Percentiles rank a stretch among this genome's conserved stretches.
phyloP scores from a whole-genome alignment of 2,797 vertebrate genomes.

The Benthosema pterotum region DNA sequence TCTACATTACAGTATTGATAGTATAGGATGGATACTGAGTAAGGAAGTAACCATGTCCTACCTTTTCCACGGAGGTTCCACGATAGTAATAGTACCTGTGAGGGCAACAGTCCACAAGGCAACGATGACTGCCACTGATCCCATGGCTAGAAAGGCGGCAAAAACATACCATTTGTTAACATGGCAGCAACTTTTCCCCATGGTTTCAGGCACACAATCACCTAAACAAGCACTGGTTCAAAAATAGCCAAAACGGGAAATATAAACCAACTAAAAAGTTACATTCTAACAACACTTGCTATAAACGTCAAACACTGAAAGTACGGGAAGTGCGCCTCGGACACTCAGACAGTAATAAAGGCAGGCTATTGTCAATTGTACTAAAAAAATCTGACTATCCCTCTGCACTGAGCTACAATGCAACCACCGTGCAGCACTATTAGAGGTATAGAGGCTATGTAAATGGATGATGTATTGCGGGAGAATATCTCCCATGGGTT shows the following conservation, averaged over 20 bases:
- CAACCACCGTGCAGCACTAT: too few species aligned
- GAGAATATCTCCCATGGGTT: conserved; percentile 15
- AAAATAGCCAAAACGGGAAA: background rate
- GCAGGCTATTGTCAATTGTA: too few species aligned
- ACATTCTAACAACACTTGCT: background rate
- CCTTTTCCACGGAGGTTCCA: conserved; percentile 73
- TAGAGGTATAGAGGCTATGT: too few species aligned
- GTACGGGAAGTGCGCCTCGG: too few species aligned
- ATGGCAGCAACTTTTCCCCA: conserved; percentile 48
- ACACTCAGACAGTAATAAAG: too few species aligned
- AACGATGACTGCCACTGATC: conserved; percentile 81
- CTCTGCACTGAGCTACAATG: too few species aligned
- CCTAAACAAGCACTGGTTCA: background rate
- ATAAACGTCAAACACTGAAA: background rate
- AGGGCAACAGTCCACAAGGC: conserved; percentile 82
- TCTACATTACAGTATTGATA: too few species aligned
- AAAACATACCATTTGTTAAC: conserved; percentile 56
- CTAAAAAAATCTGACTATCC: background rate
- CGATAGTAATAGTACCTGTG: conserved; percentile 19
- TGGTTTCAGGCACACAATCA: conserved; percentile 16
- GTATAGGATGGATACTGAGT: too few species aligned
- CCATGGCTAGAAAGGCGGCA: conserved; percentile 45
- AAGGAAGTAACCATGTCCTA: conserved; percentile 35
- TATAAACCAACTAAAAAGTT: background rate
- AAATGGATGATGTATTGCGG: conserved; percentile 35